Conservation (phyloP, 2,113 vertebrate genomes). For the Oncorhynchus keta region DNA sequence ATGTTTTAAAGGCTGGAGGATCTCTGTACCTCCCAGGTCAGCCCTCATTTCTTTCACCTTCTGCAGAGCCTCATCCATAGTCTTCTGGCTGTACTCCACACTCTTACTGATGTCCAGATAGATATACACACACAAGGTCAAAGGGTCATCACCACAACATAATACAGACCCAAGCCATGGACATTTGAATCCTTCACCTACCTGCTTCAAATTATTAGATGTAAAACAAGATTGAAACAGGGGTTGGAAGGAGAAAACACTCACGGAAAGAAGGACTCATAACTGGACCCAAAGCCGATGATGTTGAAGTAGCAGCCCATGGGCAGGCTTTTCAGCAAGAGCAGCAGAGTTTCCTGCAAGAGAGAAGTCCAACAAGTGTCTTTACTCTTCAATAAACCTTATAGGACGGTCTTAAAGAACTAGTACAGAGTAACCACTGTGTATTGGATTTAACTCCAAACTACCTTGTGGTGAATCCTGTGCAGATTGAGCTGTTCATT, state of each 20-base stretch:
- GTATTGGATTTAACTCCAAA: no score
- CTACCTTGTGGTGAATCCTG: no score
- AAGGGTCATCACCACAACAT: slow-evolving; percentile 32
- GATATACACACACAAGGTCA: slow-evolving; percentile 13
- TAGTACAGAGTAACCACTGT: no score
- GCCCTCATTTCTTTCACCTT: slow-evolving; percentile 41
- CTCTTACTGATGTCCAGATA: slow-evolving; percentile 54
- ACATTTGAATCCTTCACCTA: no score
- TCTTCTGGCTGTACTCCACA: slow-evolving; percentile 62
- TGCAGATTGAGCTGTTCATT: no score
- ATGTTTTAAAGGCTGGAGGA: slow-evolving; percentile 51
- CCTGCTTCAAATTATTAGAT: background rate
- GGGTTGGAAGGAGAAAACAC: slow-evolving; percentile 9
- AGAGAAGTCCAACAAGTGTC: no score
- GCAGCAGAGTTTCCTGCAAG: slow-evolving; percentile 62
- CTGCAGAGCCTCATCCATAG: slow-evolving; percentile 56
- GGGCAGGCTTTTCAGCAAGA: slow-evolving; percentile 75
- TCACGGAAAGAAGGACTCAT: slow-evolving; percentile 56
- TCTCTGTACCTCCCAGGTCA: slow-evolving; percentile 65
- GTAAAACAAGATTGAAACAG: background rate
- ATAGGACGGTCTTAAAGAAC: no score
- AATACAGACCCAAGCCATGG: no score
- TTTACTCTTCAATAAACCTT: no score
- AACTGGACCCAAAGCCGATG: slow-evolving; percentile 69
- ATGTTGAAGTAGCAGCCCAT: slow-evolving; percentile 78